These are phyloP conservation scores for Steinernema scapterisci DNA, from an alignment of 2,888 invertebrate genomes.

Conservation along the genomic window DNA sequence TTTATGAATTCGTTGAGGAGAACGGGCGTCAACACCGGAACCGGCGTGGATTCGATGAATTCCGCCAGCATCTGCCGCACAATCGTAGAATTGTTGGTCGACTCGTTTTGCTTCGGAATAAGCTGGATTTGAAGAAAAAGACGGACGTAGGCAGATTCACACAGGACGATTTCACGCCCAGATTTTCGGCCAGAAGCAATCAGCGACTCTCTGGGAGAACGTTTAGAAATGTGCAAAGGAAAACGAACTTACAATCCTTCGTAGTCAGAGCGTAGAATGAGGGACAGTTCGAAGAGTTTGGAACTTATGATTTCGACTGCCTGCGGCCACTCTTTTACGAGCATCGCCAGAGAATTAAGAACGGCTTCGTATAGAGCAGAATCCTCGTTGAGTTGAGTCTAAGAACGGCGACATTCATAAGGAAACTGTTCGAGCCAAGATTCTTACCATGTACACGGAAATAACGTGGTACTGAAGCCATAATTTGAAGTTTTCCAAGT, in stretches of 20 bases:
- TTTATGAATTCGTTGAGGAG: constrained; percentile 4
- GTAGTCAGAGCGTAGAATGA: constrained; percentile 11
- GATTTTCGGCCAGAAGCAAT: constrained; percentile 6
- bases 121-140: constrained; percentile 7
- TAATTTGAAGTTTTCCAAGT: neutral
- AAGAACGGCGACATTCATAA: too few relatives aligned
- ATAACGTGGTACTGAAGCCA: constrained; percentile 8
- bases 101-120: neutral
- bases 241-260: neutral
- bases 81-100: neutral
- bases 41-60: neutral
- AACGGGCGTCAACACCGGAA: neutral
- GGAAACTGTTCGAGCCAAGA: too few relatives aligned
- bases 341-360: neutral
- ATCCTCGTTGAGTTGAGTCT: constrained; percentile 14
- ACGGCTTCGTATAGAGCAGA: neutral
- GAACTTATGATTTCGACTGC: neutral
- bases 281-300: neutral
- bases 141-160: neutral
- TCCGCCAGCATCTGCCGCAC: neutral
- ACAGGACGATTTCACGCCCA: neutral
- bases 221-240: neutral
- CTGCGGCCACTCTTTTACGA: neutral
- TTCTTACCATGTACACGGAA: neutral
- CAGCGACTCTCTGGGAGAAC: neutral